Evolutionary conservation across 2,113 vertebrate genomes (phyloP).

Genomic region (Channa maculata): DNA sequence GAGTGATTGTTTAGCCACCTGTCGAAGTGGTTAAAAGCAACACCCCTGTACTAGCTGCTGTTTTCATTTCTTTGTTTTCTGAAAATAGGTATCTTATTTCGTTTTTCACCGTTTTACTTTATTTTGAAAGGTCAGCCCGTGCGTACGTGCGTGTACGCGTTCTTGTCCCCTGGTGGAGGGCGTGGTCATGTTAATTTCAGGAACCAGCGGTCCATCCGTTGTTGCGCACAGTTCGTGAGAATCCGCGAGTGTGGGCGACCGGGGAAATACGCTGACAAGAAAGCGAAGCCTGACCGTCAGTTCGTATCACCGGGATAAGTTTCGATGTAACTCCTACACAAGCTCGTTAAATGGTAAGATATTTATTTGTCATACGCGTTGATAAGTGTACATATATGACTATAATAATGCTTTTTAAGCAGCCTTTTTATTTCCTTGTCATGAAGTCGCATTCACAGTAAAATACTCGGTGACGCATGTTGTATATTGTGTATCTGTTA

Average conservation of each 20-base stretch:
- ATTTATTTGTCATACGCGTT: no score
- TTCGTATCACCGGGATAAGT: background rate
- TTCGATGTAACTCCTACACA: background rate
- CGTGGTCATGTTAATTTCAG: conserved; percentile 44
- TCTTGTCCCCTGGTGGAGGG: background rate
- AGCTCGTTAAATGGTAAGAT: conserved; percentile 53
- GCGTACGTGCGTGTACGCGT: background rate
- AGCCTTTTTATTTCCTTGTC: background rate
- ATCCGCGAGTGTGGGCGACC: background rate
- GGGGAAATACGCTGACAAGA: conserved; percentile 29
- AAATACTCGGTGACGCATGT: background rate
- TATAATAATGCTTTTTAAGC: background rate
- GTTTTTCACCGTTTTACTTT: background rate
- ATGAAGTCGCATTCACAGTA: background rate
- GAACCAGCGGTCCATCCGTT: conserved; percentile 6
- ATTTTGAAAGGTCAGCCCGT: conserved; percentile 31
- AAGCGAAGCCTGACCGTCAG: background rate
- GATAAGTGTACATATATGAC: background rate
- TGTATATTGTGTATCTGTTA: background rate
- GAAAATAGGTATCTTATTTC: no score
- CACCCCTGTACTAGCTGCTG: no score
- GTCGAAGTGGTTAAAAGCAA: no score
- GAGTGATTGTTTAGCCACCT: no score
- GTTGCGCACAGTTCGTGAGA: conserved; percentile 14
- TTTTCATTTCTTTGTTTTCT: no score